A percentile compares a stretch with the other conserved stretches of the same genome.
Evolutionary conservation across 2,113 vertebrate genomes (phyloP).

Genomic region (Tachycineta bicolor): DNA sequence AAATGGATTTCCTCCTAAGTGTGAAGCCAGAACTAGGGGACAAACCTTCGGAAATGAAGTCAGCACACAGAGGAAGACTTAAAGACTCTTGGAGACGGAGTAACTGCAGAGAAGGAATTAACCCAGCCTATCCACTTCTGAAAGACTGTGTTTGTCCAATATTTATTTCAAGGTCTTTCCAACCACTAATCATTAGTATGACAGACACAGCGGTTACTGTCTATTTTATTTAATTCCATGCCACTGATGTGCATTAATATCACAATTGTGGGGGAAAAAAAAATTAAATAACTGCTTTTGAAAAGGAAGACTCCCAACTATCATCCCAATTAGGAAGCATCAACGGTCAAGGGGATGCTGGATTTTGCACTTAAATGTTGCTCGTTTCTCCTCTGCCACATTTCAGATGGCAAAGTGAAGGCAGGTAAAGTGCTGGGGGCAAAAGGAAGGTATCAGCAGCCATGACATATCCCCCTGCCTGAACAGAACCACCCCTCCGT

Average conservation of each 20-base stretch:
- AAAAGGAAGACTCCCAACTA: background rate
- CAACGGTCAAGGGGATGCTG: background rate
- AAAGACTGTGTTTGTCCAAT: background rate
- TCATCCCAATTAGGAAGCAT: background rate
- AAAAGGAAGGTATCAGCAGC: background rate
- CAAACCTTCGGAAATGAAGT: slow-evolving; percentile 25
- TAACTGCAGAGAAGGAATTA: background rate
- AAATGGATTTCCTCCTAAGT: background rate
- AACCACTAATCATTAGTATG: slow-evolving; percentile 26
- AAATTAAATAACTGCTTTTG: background rate
- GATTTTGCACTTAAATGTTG: background rate
- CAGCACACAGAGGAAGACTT: background rate
- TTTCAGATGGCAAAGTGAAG: background rate
- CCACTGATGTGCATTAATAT: slow-evolving; percentile 21
- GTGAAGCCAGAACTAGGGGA: background rate
- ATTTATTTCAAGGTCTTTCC: slow-evolving; percentile 35
- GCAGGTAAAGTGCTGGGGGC: background rate
- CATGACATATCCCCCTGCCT: background rate
- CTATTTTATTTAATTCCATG: slow-evolving; percentile 42
- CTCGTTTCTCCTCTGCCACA: background rate
- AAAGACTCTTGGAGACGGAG: background rate
- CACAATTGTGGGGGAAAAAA: background rate
- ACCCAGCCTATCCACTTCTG: background rate
- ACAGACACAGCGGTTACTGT: slow-evolving; percentile 42
- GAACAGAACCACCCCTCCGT: background rate